Evolutionary conservation across 2,113 vertebrate genomes (phyloP).

Genomic region (Brachyhypopomus occidentalis): DNA sequence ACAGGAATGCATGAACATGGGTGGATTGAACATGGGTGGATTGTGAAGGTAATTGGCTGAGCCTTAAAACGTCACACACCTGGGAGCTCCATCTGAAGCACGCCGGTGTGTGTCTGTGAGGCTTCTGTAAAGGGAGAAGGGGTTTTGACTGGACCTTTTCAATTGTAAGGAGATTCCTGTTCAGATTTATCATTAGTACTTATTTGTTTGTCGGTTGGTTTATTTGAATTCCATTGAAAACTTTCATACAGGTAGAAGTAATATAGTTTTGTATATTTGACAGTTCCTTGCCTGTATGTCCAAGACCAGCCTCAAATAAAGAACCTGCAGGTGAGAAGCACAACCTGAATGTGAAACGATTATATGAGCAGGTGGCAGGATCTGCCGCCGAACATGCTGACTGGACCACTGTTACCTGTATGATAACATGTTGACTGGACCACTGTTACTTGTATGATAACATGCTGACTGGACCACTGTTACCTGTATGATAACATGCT

Average conservation of each 20-base stretch:
- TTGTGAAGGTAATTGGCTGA: background rate
- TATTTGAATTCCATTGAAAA: no score
- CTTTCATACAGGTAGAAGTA: background rate
- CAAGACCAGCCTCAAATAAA: constrained; percentile 46
- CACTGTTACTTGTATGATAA: no score
- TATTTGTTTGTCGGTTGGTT: no score
- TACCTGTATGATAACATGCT: no score
- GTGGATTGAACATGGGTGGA: background rate
- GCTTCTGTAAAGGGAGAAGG: constrained; percentile 41
- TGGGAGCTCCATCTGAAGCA: constrained; percentile 51
- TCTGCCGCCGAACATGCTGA: background rate
- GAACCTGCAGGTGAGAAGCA: constrained; percentile 53
- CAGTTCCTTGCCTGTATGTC: constrained; percentile 65
- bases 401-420: no score
- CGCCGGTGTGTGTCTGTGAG: constrained; percentile 44
- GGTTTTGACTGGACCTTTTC: background rate
- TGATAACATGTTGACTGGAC: no score
- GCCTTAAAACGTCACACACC: constrained; percentile 44
- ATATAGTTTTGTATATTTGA: background rate
- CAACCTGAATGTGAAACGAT: constrained; percentile 29
- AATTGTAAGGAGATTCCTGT: background rate
- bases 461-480: no score
- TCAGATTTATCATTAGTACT: no score
- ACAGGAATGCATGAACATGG: background rate
- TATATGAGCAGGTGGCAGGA: background rate